Evolutionary conservation across 2,888 invertebrate genomes (phyloP).

Genomic region (Pecten maximus): DNA sequence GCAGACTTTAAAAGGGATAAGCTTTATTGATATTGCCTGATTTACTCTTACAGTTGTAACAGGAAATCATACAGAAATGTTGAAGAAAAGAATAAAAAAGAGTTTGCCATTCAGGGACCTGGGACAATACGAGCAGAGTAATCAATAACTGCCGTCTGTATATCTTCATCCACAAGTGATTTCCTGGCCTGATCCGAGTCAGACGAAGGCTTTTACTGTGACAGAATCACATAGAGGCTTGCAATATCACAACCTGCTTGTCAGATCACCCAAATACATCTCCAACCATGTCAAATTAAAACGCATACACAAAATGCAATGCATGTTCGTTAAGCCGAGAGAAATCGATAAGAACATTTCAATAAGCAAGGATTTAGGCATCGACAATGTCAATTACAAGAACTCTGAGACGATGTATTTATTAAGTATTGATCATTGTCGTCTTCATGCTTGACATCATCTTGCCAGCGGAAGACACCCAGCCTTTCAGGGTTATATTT

Average conservation of each 20-base stretch:
- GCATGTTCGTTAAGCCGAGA: slow-evolving; percentile 17
- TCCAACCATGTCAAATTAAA: slow-evolving; percentile 34
- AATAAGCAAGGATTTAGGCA: slow-evolving; percentile 24
- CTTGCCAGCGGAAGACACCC: slow-evolving; percentile 30
- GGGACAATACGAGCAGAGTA: background rate
- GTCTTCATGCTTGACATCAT: slow-evolving; percentile 24
- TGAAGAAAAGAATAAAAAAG: background rate
- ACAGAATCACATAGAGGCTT: slow-evolving; percentile 8
- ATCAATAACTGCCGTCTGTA: background rate
- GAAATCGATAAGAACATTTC: slow-evolving; percentile 10
- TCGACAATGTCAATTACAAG: slow-evolving; percentile 22
- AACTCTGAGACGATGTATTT: slow-evolving; percentile 12
- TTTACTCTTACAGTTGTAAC: background rate
- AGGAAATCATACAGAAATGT: slow-evolving; percentile 8
- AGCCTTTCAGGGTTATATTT: slow-evolving; percentile 29
- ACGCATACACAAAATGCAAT: slow-evolving; percentile 18
- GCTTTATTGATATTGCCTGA: background rate
- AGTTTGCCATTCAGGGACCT: background rate
- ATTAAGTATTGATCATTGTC: slow-evolving; percentile 28
- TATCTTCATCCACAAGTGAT: slow-evolving; percentile 23
- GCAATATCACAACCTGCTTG: slow-evolving; percentile 4
- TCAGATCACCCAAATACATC: background rate
- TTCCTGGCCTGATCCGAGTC: slow-evolving; percentile 8
- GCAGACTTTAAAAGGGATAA: background rate
- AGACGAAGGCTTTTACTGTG: background rate